phyloP scores from a whole-genome alignment of 2,797 vertebrate species.

The Strix occidentalis region DNA sequence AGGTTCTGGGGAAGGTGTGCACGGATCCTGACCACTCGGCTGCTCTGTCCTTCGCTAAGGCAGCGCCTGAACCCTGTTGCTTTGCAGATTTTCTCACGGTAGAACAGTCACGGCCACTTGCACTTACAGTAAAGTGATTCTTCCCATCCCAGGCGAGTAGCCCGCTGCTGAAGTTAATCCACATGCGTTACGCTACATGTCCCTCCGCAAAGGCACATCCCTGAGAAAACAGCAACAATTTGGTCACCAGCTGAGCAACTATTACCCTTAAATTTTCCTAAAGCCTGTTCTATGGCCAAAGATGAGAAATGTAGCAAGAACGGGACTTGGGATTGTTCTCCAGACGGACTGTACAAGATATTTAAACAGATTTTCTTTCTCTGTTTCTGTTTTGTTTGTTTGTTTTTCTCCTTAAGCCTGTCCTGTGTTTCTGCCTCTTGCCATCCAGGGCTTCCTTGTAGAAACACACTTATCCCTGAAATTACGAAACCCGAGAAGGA shows the following conservation, averaged over 20 bases:
- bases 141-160: neutral
- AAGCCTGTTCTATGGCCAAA: constrained; percentile 6
- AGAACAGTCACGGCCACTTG: neutral
- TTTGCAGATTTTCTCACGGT: neutral
- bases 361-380: constrained; percentile 11
- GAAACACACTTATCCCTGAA: neutral
- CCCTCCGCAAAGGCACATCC: constrained; percentile 6
- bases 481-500: neutral
- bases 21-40: neutral
- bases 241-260: constrained; percentile 12
- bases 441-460: neutral
- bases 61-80: neutral
- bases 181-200: neutral
- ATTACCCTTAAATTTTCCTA: neutral
- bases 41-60: neutral
- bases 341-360: constrained; percentile 11
- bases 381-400: neutral
- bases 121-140: neutral
- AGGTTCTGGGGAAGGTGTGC: neutral
- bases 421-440: neutral
- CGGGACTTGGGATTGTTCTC: neutral
- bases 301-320: neutral
- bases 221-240: neutral
- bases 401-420: neutral
- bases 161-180: neutral